Evolutionary conservation across 2,797 vertebrate species (phyloP), one percentile per base, ranked within the genome.

Genomic region (Psittacula derbiana): DNA sequence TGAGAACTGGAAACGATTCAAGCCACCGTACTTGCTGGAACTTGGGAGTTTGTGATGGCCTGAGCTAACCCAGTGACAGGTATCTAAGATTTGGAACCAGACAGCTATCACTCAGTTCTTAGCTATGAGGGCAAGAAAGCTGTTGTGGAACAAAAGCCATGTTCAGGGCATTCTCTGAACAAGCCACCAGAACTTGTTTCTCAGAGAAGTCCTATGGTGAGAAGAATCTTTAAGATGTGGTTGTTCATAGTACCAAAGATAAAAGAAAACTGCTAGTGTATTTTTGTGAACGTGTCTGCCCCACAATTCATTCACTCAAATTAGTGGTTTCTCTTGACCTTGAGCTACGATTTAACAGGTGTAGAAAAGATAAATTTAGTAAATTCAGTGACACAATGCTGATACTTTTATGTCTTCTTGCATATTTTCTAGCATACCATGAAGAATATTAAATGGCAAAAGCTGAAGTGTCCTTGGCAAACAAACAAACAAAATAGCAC

Each of bases 401-500:
- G 66, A 43, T 72, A 58, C 36, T 86, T 92, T 87, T n/a, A 83
- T 86, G 71, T 80, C n/a, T 31, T 88, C 74, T 80, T 76, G 62
- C 57, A 30, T 92, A 55, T 88, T 95, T 93, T 88, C 2, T 8
- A 79, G 55, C 44, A 27, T 62, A 85, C 46, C 25, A 15, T 74
- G 80, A 88, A 72, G 55, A 90, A 93, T 50, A 87, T 83, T 44
- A 86, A 93, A 84, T 38, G 50, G 58, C 31, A 88, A 86, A 83
- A 90, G n/a, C 67, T 76, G 25, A 88, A 86, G 55, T 55, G 83
- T 92, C 66, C 62, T 92, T 95, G 85, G 90, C 76, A 96, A 90
- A 76, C 52, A 92, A 96, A 84, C 70, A 90, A 90, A 90, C 60
- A 80, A 85, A 86, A 38, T 44, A 90, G 52, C 64, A 85, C 78